phyloP scores from a whole-genome alignment of 1,140 invertebrate species.

The Neodiprion virginianus region DNA sequence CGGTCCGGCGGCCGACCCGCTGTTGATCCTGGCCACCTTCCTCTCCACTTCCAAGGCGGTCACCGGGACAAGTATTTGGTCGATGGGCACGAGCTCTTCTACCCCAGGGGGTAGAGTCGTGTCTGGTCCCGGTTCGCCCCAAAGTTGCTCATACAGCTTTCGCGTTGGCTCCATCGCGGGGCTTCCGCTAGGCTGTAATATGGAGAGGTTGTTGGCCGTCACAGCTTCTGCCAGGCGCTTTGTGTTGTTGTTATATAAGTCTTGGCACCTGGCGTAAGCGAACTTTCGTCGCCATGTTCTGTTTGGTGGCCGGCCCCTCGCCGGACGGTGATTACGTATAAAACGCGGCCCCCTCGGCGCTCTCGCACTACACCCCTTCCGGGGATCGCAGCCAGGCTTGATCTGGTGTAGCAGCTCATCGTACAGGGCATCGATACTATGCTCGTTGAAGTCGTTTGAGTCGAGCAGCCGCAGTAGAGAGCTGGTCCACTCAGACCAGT shows the following conservation, averaged over 20 bases:
- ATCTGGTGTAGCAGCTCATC: background rate
- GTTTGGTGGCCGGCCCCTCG: background rate
- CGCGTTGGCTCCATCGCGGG: background rate
- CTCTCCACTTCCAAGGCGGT: constrained; percentile 10
- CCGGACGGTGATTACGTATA: background rate
- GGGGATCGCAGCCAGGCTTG: background rate
- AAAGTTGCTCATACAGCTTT: background rate
- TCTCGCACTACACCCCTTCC: background rate
- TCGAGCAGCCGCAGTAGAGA: background rate
- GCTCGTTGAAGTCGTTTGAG: background rate
- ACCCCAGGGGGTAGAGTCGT: background rate
- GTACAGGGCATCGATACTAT: background rate
- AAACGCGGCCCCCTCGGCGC: background rate
- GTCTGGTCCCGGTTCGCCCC: constrained; percentile 2
- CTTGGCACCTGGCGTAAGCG: background rate
- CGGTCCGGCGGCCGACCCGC: constrained; percentile 1
- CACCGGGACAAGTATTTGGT: constrained; percentile 3
- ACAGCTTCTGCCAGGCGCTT: background rate
- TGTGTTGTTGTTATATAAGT: background rate
- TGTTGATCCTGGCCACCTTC: background rate
- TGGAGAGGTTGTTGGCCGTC: background rate
- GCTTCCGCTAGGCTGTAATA: background rate
- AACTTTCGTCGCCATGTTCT: background rate
- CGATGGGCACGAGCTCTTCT: background rate
- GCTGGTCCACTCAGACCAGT: background rate